These are phyloP conservation scores for Glaucidium brasilianum DNA, from an alignment of 2,113 vertebrate species.

Conservation along the genomic window DNA sequence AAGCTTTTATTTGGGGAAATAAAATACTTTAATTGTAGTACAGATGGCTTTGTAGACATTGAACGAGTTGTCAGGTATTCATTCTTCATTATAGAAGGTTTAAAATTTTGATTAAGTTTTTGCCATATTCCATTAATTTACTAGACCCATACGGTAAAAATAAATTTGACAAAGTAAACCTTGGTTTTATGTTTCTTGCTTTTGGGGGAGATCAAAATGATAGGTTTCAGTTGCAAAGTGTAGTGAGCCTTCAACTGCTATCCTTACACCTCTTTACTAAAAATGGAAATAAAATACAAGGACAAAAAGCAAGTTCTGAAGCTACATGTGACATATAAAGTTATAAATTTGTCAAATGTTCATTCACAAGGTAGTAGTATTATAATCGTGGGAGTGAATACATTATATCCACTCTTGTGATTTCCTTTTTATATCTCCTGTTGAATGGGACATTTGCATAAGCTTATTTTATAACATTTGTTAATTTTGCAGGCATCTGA, in stretches of 20 bases:
- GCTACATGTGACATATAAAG: background rate
- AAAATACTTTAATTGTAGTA: background rate
- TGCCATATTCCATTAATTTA: background rate
- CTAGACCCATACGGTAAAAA: background rate
- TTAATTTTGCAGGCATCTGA: background rate
- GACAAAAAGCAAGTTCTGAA: background rate
- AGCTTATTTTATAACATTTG: background rate
- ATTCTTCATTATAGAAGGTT: background rate
- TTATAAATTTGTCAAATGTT: background rate
- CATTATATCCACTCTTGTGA: background rate
- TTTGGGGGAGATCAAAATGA: background rate
- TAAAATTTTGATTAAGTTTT: background rate
- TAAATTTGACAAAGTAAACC: background rate
- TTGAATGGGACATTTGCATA: background rate
- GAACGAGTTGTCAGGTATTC: background rate
- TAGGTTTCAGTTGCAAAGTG: background rate
- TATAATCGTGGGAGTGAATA: background rate
- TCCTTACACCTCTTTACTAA: background rate
- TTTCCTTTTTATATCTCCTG: background rate
- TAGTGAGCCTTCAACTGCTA: background rate
- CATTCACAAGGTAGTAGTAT: background rate
- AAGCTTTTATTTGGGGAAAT: background rate
- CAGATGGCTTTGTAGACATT: background rate
- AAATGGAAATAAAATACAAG: background rate
- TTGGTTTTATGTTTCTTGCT: background rate